These are phyloP conservation scores for Polyergus mexicanus DNA, from an alignment of 1,140 invertebrate genomes.

Conservation along the genomic window DNA sequence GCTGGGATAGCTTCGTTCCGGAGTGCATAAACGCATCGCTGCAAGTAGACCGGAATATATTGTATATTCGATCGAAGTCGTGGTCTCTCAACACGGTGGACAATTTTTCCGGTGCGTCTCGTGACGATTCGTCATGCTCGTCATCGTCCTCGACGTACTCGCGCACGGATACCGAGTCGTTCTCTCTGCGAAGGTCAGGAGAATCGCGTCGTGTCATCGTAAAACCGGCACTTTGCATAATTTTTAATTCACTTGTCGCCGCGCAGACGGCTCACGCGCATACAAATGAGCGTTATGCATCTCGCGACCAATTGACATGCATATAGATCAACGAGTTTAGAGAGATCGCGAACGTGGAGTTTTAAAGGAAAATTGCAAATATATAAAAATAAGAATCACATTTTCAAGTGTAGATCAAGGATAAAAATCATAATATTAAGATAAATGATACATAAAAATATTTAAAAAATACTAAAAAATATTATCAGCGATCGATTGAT, in stretches of 20 bases:
- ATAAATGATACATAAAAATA: not conserved
- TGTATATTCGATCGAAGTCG: not conserved
- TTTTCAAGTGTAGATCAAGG: not conserved
- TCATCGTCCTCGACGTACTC: conserved; percentile 29
- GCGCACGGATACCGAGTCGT: not conserved
- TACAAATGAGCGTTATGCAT: not conserved
- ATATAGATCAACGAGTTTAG: not conserved
- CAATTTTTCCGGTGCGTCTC: not conserved
- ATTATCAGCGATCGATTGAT: not conserved
- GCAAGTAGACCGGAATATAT: not conserved
- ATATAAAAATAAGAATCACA: no score
- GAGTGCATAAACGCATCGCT: not conserved
- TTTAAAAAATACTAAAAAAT: no score
- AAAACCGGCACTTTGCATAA: conserved; percentile 37
- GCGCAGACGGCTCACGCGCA: not conserved
- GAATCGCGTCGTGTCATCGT: conserved; percentile 43
- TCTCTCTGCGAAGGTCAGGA: conserved; percentile 11
- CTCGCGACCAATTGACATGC: not conserved
- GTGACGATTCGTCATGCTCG: conserved; percentile 31
- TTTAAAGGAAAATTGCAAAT: not conserved
- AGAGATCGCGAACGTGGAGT: no score
- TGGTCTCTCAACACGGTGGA: not conserved
- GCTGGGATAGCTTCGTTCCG: not conserved
- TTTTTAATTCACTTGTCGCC: conserved; percentile 21
- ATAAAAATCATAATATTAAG: conserved; percentile 18